Base-by-base conservation (phyloP, 2,113 vertebrate species). In the Baryphthengus martii region DNA sequence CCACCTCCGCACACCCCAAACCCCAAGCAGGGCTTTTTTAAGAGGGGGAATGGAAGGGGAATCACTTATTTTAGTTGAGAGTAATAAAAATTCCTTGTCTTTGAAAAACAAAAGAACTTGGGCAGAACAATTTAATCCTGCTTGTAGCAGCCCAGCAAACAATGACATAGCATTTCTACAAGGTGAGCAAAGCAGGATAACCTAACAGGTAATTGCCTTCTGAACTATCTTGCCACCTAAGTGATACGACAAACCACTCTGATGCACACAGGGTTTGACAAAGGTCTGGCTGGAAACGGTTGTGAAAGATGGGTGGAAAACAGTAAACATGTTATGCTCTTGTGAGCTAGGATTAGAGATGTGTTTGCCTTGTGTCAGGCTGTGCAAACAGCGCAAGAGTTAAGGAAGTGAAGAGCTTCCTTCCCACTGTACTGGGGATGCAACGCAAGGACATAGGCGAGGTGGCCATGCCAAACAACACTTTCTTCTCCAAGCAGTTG, bases 321-420 rank as follows among this genome's bases (percentile, higher is more conserved):
- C 53, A 84, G 49, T 28, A 73, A 83, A 74, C 2, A 75, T 0
- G 1, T 73, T 20, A 63, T n/a, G 29, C 24, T 37, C 67, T 10
- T 26, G 31, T n/a, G 70, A 82, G 61, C 19, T 29, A 85, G 44
- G 72, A 59, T 33, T 81, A 6, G 15, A 78, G 58, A 67, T 2
- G 0, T 11, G 31, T 40, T 82, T 61, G 49, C 44, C 82, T 72
- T 68, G 31, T 47, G 44, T 79, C 61, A 65, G 56, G 39, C 77
- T 89, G 47, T 37, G 56, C 73, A 78, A 89, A 82, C 84, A 87
- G 52, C 1, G 1, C 20, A 44, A 73, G 39, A 89, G 44, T 91
- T 26, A 56, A 88, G 91, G 93, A 95, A 95, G 80, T 90, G 3
- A 19, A 73, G 28, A 42, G 24, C 20, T 88, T 95, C 84, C 89